A percentile compares a stretch with the other conserved stretches of the same genome.
Conservation (phyloP, 2,888 invertebrate species). For the Mesoligia furuncula region DNA sequence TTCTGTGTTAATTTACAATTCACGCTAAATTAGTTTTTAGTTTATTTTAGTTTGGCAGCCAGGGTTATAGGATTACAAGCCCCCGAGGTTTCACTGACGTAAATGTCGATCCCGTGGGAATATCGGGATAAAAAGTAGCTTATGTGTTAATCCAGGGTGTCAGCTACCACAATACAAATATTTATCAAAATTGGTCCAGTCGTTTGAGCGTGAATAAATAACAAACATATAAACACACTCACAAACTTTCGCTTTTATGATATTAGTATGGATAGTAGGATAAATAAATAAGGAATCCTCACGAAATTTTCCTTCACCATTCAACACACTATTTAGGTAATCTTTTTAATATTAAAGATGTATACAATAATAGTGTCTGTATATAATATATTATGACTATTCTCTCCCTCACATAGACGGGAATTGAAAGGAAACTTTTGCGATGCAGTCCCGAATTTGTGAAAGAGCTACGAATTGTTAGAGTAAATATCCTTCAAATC, state of each 20-base stretch:
- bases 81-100: too few species aligned
- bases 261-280: too few species aligned
- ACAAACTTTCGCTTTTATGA: too few species aligned
- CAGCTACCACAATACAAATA: too few species aligned
- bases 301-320: neutral
- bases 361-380: constrained; percentile 3
- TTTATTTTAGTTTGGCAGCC: neutral
- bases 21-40: constrained; percentile 20
- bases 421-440: constrained; percentile 33
- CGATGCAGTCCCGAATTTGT: constrained; percentile 27
- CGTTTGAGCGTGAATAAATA: too few species aligned
- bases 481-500: neutral
- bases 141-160: too few species aligned
- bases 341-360: constrained; percentile 1
- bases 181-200: too few species aligned
- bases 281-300: too few species aligned
- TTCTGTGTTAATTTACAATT: neutral
- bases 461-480: neutral
- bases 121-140: too few species aligned
- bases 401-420: constrained; percentile 7
- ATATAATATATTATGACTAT: constrained; percentile 13
- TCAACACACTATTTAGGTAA: neutral
- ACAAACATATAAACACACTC: too few species aligned
- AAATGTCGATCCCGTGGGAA: too few species aligned
- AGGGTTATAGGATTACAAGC: neutral